phyloP scores from a whole-genome alignment of 2,888 invertebrate genomes.

The Cenopis cana region DNA sequence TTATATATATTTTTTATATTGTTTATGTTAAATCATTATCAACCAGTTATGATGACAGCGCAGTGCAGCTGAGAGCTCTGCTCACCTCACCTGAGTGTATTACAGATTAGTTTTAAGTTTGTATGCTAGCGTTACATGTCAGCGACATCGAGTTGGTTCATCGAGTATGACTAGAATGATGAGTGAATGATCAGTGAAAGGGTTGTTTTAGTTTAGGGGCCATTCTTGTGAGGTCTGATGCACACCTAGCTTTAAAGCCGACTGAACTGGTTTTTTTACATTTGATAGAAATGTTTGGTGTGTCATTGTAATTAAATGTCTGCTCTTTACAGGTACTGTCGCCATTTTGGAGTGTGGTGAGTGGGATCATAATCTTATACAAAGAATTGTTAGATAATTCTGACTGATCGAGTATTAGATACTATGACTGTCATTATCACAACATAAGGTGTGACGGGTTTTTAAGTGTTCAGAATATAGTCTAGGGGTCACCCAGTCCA shows the following conservation, averaged over 20 bases:
- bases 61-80: conserved; percentile 81
- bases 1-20: too few species aligned
- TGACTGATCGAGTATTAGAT: too few species aligned
- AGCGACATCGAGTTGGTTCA: neutral
- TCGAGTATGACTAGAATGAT: neutral
- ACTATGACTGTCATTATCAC: too few species aligned
- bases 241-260: conserved; percentile 57
- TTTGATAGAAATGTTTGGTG: neutral
- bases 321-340: conserved; percentile 8
- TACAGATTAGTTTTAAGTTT: conserved; percentile 57
- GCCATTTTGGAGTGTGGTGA: neutral
- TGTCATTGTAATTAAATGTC: neutral
- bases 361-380: too few species aligned
- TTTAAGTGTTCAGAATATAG: too few species aligned
- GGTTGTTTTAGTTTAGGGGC: conserved; percentile 67
- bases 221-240: conserved; percentile 75
- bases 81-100: conserved; percentile 66
- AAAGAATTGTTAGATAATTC: too few species aligned
- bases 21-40: neutral
- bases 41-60: conserved; percentile 70
- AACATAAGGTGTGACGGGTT: too few species aligned
- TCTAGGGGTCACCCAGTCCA: too few species aligned
- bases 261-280: conserved; percentile 57
- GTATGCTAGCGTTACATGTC: neutral
- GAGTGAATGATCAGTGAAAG: neutral